Base-by-base conservation (phyloP, 2,888 invertebrate genomes). In the Cyrtodaria siliqua region DNA sequence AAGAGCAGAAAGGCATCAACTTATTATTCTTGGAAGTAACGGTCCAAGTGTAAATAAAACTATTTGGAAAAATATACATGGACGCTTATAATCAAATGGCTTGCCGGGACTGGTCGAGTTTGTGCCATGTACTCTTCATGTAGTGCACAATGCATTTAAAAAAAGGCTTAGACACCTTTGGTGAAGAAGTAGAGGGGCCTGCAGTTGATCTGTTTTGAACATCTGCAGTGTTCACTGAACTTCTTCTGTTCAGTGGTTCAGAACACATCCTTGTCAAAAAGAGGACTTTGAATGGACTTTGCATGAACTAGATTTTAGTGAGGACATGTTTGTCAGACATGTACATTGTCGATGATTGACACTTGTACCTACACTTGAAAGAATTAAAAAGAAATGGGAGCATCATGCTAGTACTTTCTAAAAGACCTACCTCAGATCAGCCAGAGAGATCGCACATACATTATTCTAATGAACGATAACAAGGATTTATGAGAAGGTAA, bases 11-110 rank as follows among this genome's bases (percentile, higher is more conserved):
- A 59, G 60, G 24, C 29, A 18, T 42, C 52, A 59, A 26, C 33
- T 79, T 1, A 9, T 82, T 3, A 63, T 38, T 27, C 20, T 82
- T n/a, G 68, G 76, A 1, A 57, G 61, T 53, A 80, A 84, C 80
- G 82, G 84, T 14, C 84, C 75, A 44, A 82, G 75, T 78, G 78
- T 78, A 6, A 84, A 84, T 42, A 82, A 82, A 44, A 69, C 75
- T n/a, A 67, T 84, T 23, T 77, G 72, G 76, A 73, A 62, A 40
- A 57, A 59, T 29, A 23, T 73, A 27, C 68, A 74, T 71, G 70
- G 71, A 23, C 26, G 60, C 50, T 47, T 67, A 55, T 50, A 70
- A 53, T 27, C 33, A n/a, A 60, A 50, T n/a, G 79, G 72, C 16
- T 47, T 52, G 47, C 59, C 52, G 40, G 63, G 66, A 16, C 38